Evolutionary conservation across 2,113 vertebrate species (phyloP), one percentile per base, ranked within the genome.

Genomic region (Crotalus horridus): DNA sequence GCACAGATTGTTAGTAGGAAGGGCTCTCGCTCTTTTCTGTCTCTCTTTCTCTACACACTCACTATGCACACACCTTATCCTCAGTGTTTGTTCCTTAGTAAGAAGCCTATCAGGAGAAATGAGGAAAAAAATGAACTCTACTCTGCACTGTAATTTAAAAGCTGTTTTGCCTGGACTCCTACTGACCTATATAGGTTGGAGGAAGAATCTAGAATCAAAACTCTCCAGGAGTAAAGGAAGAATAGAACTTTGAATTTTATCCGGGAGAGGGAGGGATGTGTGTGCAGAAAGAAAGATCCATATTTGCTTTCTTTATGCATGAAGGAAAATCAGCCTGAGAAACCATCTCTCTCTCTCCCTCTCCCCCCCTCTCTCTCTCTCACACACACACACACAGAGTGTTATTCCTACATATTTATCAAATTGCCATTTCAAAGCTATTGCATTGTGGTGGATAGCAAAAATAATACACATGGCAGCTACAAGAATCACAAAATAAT

Each of bases 111-210:
- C 10, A 74, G 33, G 24, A 81, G 74, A 81, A 81, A 81, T 81
- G 69, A 29, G 61, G 39, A 13, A 64, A 86, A 61, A 21, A n/a
- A 7, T 29, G 9, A 21, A 29, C 12, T 17, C 6, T 26, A 93
- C 74, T 0, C 0, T 2, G 56, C 39, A 89, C 0, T 2, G 56
- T 53, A 89, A 51, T 87, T 58, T 55, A 86, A 58, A 90, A 91
- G 26, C 26, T n/a, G 39, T 29, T 95, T 93, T 93, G 51, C 43
- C 39, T 21, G 26, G 23, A 4, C 51, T 91, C 92, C 46, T 17
- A 87, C 61, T 58, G 92, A 39, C 26, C 58, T 59, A 91, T 29
- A 85, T 46, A 81, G 39, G 24, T 56, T 13, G 20, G 69, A 39
- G 24, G 55, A 20, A 92, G 48, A 54, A 29, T 6, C 81, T 33